Conservation (phyloP, 2,888 invertebrate species). For the Phortica okadai region DNA sequence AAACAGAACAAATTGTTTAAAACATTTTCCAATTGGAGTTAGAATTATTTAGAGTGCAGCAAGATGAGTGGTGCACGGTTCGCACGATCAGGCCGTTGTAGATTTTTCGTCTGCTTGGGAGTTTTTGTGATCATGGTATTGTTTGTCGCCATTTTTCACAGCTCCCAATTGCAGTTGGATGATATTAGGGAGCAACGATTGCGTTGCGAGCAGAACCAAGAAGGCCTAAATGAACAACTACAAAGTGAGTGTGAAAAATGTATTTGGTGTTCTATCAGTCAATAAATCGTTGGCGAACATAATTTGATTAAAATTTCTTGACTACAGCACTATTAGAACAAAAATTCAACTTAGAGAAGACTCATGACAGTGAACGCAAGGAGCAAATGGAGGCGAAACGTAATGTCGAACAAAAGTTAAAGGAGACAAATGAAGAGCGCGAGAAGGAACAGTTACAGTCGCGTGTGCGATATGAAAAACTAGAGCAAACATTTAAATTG, state of each 20-base stretch:
- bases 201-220: slow-evolving; percentile 80
- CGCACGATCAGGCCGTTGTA: slow-evolving; percentile 79
- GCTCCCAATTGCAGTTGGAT: slow-evolving; percentile 79
- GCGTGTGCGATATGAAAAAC: slow-evolving; percentile 78
- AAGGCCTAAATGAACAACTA: slow-evolving; percentile 79
- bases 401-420: slow-evolving; percentile 77
- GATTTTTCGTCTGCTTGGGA: slow-evolving; percentile 79
- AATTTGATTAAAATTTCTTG: slow-evolving; percentile 12
- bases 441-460: slow-evolving; percentile 78
- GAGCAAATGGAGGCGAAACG: slow-evolving; percentile 78
- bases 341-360: slow-evolving; percentile 79
- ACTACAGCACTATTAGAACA: slow-evolving; percentile 79
- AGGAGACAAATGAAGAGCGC: slow-evolving; percentile 77
- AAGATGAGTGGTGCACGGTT: slow-evolving; percentile 77
- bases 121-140: slow-evolving; percentile 78
- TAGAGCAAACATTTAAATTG: slow-evolving; percentile 79
- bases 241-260: slow-evolving; percentile 77
- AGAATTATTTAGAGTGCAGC: not conserved
- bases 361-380: slow-evolving; percentile 78
- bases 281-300: not conserved
- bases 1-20: not conserved
- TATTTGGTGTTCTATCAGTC: not conserved
- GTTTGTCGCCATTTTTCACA: slow-evolving; percentile 80
- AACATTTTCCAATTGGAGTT: not conserved
- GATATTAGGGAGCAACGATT: slow-evolving; percentile 78